phyloP scores from a whole-genome alignment of 53 echinoderm and acorn worm species.

The Henricia sp. region DNA sequence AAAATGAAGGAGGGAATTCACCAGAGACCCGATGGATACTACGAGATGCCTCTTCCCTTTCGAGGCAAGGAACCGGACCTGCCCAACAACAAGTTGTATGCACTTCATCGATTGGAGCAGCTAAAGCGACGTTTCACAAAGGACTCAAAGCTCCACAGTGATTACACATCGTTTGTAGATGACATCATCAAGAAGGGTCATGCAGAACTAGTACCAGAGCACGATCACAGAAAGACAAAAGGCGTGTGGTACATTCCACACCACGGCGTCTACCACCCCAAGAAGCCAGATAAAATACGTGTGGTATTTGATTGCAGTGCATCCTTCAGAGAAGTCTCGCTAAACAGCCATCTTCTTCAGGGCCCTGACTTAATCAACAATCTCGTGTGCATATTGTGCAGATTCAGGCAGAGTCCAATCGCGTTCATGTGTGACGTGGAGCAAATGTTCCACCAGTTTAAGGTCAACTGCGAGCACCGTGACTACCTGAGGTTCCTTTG shows the following conservation, averaged over 20 bases:
- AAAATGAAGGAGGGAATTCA: slow-evolving; percentile 35
- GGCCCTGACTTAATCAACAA: slow-evolving; percentile 72
- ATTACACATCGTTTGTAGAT: slow-evolving; percentile 49
- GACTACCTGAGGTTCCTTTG: no score
- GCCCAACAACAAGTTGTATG: slow-evolving; percentile 39
- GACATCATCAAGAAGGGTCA: slow-evolving; percentile 51
- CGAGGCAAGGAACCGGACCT: slow-evolving; percentile 10
- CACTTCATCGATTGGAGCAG: slow-evolving; percentile 14
- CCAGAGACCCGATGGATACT: slow-evolving; percentile 48
- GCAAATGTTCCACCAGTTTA: slow-evolving; percentile 47
- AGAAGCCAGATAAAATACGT: slow-evolving; percentile 12
- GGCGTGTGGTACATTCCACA: slow-evolving; percentile 68
- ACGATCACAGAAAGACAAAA: neutral
- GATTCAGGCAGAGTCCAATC: slow-evolving; percentile 49
- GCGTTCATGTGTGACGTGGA: slow-evolving; percentile 56
- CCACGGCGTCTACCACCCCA: slow-evolving; percentile 66
- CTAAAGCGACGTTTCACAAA: slow-evolving; percentile 45
- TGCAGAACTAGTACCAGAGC: slow-evolving; percentile 56
- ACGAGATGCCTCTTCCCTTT: slow-evolving; percentile 62
- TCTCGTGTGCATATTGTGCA: slow-evolving; percentile 61
- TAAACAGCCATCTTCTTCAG: slow-evolving; percentile 61
- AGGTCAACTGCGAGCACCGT: no score
- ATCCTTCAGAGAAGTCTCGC: slow-evolving; percentile 18
- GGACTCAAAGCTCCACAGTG: slow-evolving; percentile 9
- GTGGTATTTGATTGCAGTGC: slow-evolving; percentile 55